Percentiles rank a stretch among this genome's conserved stretches.
These are phyloP conservation scores for Sinocyclocheilus rhinocerous DNA, from an alignment of 2,113 vertebrate species.

Conservation along the genomic window DNA sequence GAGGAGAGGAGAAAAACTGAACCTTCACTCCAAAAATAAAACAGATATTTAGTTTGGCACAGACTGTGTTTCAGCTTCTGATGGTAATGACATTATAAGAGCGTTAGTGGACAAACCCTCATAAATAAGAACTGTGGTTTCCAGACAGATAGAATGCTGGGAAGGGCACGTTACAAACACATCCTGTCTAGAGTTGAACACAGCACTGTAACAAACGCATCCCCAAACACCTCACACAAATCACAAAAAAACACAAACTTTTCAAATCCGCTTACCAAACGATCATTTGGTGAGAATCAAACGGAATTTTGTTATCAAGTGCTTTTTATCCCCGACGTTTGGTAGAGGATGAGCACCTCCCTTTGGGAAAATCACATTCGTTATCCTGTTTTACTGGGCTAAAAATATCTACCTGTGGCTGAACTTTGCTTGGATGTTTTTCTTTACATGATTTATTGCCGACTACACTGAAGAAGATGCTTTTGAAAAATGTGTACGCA, in stretches of 20 bases:
- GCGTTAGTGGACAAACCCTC: constrained; percentile 74
- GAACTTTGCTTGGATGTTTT: constrained; percentile 61
- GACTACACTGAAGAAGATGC: constrained; percentile 43
- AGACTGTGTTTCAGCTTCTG: constrained; percentile 67
- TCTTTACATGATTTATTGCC: constrained; percentile 57
- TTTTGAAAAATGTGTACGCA: constrained; percentile 49
- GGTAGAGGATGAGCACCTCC: constrained; percentile 54
- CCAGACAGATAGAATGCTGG: constrained; percentile 71
- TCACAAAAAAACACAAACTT: not conserved
- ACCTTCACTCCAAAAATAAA: constrained; percentile 73
- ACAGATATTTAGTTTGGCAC: constrained; percentile 80
- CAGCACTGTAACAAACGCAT: constrained; percentile 21
- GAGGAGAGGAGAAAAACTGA: constrained; percentile 51
- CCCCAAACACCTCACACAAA: constrained; percentile 28
- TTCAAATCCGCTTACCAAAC: constrained; percentile 46
- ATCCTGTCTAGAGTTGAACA: constrained; percentile 41
- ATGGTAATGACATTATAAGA: constrained; percentile 80
- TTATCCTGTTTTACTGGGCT: constrained; percentile 67
- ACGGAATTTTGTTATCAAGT: constrained; percentile 46
- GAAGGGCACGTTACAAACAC: constrained; percentile 64
- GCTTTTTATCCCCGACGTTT: constrained; percentile 56
- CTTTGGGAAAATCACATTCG: constrained; percentile 69
- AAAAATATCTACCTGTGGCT: constrained; percentile 66
- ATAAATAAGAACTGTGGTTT: constrained; percentile 77
- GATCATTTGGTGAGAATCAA: not conserved